Percentiles rank a stretch among this genome's conserved stretches.
phyloP scores from a whole-genome alignment of 2,797 vertebrate genomes.

The Onychomys arenicola region DNA sequence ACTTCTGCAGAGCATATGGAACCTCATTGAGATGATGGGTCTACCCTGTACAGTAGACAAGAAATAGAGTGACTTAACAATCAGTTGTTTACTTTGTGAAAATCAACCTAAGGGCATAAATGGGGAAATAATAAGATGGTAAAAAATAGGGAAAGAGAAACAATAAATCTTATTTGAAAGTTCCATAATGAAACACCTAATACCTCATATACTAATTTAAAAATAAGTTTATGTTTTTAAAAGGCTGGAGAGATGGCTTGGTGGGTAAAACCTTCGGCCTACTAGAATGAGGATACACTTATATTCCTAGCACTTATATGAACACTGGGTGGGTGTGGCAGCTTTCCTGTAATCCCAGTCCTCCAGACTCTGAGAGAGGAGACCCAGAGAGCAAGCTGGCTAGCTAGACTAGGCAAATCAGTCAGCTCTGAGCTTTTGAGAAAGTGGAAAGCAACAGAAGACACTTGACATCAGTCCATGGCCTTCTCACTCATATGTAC shows the following conservation, averaged over 20 bases:
- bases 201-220: neutral
- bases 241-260: neutral
- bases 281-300: neutral
- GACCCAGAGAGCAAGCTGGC: neutral
- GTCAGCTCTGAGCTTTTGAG: neutral
- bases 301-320: neutral
- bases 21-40: neutral
- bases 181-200: neutral
- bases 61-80: neutral
- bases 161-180: neutral
- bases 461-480: neutral
- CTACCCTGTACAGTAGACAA: conserved; percentile 10
- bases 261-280: neutral
- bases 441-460: neutral
- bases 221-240: neutral
- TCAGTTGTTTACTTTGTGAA: neutral
- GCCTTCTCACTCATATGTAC: neutral
- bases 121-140: neutral
- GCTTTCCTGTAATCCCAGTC: neutral
- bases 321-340: neutral
- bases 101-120: neutral
- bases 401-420: neutral
- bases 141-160: too few species aligned
- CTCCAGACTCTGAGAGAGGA: neutral
- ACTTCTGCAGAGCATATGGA: conserved; percentile 62